A percentile compares a stretch with the other conserved stretches of the same genome.
These are phyloP conservation scores for Dasypolia templi DNA, from an alignment of 2,888 invertebrate species.

Conservation along the genomic window DNA sequence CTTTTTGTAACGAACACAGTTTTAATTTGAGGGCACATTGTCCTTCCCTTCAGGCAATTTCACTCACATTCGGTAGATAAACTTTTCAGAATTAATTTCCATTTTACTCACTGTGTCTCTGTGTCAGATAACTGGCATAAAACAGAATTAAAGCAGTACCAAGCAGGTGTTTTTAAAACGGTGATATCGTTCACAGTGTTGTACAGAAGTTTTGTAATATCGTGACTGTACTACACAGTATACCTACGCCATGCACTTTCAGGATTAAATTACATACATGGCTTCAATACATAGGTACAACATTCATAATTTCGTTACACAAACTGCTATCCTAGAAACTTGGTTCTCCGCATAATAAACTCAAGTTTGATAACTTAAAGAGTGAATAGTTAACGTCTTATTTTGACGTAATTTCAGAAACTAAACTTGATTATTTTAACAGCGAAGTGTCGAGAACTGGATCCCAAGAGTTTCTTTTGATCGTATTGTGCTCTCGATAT, in stretches of 20 bases:
- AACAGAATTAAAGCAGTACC: not conserved
- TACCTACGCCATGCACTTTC: conserved; percentile 7
- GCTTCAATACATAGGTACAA: conserved; percentile 21
- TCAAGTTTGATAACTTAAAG: conserved; percentile 42
- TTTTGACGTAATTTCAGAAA: conserved; percentile 31
- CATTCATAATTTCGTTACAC: conserved; percentile 35
- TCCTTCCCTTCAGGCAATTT: conserved; percentile 21
- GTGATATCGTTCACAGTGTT: not conserved
- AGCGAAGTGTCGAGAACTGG: conserved; percentile 11
- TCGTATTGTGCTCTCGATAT: conserved; percentile 11
- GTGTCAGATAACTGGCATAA: conserved; percentile 11
- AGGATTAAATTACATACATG: not conserved
- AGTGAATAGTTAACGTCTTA: conserved; percentile 51
- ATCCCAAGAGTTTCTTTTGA: conserved; percentile 2
- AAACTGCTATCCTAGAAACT: conserved; percentile 36
- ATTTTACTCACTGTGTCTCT: conserved; percentile 5
- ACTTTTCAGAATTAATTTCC: conserved; percentile 14
- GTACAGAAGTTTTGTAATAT: not conserved
- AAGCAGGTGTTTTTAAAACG: not conserved
- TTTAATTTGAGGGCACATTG: not conserved
- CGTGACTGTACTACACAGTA: too few relatives aligned
- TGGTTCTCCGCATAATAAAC: conserved; percentile 13
- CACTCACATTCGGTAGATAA: conserved; percentile 8
- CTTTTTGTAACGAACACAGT: not conserved
- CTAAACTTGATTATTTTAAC: conserved; percentile 31